Evolutionary conservation across 2,797 vertebrate genomes (phyloP), one percentile per base, ranked within the genome.

Genomic region (Microcaecilia unicolor): DNA sequence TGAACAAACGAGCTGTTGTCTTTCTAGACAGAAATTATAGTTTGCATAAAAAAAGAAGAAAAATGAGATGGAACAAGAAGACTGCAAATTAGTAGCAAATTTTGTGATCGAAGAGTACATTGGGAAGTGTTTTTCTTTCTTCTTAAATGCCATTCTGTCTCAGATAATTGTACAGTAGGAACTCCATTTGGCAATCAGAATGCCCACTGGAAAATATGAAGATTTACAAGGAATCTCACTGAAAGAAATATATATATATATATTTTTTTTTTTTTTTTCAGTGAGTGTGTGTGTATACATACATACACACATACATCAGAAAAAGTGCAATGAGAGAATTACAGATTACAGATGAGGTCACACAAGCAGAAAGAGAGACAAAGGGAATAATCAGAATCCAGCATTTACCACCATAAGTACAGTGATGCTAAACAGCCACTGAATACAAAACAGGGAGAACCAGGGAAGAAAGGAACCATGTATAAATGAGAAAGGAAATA

Each of bases 21-120:
- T 44, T 35, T 36, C 36, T 28, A 33, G 44, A 36, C 51, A 44
- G 36, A 51, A 51, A 51, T 51, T 44, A 51, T 35, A 39, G 37
- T 31, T 26, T 14, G 40, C 25, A 21, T 44, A 44, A 28, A 41
- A 51, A 31, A 37, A 35, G 39, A 34, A 19, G 10, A 11, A 15
- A 20, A 6, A 27, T 19, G 12, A 15, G 26, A 27, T 11, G 16
- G 10, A 14, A 34, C 23, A 48, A 36, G 30, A 31, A 35, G 31
- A 45, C 29, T 34, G 31, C 22, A 55, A 50, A 45, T 55, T 55
- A 45, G 37, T 30, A 18, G 29, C 15, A 10, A 22, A 28, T 42
- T 37, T 50, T 30, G 22, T 22, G 19, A 41, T 41, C 8, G 20
- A 23, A 40, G 18, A 29, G 12, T 17, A 23, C 36, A 29, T 43